Conservation (phyloP, 2,113 vertebrate species). For the Tenrec ecaudatus region DNA sequence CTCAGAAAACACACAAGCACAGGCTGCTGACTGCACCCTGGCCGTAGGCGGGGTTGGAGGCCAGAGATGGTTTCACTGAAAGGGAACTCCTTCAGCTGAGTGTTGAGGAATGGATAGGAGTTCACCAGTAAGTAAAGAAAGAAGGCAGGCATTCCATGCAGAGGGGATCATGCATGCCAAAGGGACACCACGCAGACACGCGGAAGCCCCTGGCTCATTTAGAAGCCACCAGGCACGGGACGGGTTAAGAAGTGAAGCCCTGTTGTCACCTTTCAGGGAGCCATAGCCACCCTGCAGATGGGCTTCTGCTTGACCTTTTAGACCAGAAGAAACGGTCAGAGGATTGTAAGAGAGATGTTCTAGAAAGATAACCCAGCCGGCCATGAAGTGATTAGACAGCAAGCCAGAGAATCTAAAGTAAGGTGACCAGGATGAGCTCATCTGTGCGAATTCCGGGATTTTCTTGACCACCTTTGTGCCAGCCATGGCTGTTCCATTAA, state of each 20-base stretch:
- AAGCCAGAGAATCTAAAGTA: neutral
- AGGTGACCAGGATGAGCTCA: neutral
- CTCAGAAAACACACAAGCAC: too few relatives aligned
- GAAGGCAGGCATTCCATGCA: neutral
- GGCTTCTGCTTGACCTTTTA: neutral
- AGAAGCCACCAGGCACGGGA: neutral
- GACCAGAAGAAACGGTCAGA: neutral
- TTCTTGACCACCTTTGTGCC: neutral
- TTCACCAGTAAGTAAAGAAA: neutral
- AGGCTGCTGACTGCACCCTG: neutral
- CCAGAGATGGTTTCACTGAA: neutral
- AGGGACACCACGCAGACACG: neutral
- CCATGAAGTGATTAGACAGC: neutral
- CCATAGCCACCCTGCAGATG: neutral
- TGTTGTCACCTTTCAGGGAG: rapidly evolving
- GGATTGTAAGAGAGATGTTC: neutral
- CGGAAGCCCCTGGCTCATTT: neutral
- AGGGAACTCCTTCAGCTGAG: neutral
- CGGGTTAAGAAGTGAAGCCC: neutral
- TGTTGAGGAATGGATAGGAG: neutral
- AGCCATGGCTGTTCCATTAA: neutral
- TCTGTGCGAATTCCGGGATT: neutral
- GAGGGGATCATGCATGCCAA: neutral
- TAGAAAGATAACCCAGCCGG: neutral
- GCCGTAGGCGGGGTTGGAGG: neutral